phyloP scores from a whole-genome alignment of 2,888 invertebrate species.

The Electrophaes corylata region DNA sequence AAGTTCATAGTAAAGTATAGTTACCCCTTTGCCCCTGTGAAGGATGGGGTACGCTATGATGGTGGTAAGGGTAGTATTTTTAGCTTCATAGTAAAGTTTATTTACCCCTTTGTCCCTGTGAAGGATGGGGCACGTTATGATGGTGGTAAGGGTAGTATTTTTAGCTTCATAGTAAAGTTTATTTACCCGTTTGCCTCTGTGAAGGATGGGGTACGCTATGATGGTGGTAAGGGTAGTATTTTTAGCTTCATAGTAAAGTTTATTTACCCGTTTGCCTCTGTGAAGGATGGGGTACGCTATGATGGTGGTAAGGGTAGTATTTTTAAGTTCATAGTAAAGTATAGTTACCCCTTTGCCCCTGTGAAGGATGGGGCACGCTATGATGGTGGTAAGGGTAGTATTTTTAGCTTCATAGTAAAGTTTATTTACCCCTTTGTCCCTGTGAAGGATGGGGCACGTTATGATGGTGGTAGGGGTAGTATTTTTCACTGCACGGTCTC shows the following conservation, averaged over 20 bases:
- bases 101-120: too few species aligned
- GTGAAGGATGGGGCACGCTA: slow-evolving; percentile 70
- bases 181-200: too few species aligned
- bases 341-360: too few species aligned
- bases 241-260: slow-evolving; percentile 93
- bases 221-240: slow-evolving; percentile 88
- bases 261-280: too few species aligned
- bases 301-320: slow-evolving; percentile 87
- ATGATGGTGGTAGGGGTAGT: slow-evolving; percentile 86
- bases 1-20: slow-evolving; percentile 94
- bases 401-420: too few species aligned
- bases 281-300: slow-evolving; percentile 72
- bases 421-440: slow-evolving; percentile 56
- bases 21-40: too few species aligned
- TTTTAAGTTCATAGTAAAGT: slow-evolving; percentile 93
- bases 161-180: slow-evolving; percentile 93
- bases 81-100: slow-evolving; percentile 94
- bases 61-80: slow-evolving; percentile 88
- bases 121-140: slow-evolving; percentile 72
- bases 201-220: slow-evolving; percentile 74
- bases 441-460: slow-evolving; percentile 72
- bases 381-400: slow-evolving; percentile 87
- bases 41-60: slow-evolving; percentile 73
- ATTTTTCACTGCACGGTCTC: slow-evolving; percentile 94
- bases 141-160: slow-evolving; percentile 88